Evolutionary conservation across 1,140 invertebrate genomes (phyloP), one percentile per base, ranked within the genome.

Genomic region (Anagrus nilaparvatae): DNA sequence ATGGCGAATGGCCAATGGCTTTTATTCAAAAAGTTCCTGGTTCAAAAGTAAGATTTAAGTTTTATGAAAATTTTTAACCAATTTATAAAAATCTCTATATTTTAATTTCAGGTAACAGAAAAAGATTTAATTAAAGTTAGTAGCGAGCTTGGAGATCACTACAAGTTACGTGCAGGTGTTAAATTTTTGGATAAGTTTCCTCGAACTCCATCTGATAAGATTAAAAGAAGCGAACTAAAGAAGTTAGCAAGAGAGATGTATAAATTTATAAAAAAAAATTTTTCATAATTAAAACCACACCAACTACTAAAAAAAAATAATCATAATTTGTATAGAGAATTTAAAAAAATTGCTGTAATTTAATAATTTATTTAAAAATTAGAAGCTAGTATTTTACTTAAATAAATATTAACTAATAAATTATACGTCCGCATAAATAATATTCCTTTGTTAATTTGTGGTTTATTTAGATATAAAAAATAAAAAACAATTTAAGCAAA

Each of bases 1-100:
- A 58, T 46, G 74, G 76, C 8, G 76, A 84, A 45, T 57, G 76
- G 4, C 74, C 78, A 0, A 63, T 69, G 20, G 81, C 78, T 1
- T 75, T 74, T 30, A 64, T 83, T 3, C 28, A 47, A 5, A 54
- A 56, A 34, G 5, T 16, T 19, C 5, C 29, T 52, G n/a, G n/a
- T 14, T 5, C 29, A 5, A 5, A 30, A 5, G 29, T 30, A 30
- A 7, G 14, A 14, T n/a, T 30, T 14, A n/a, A n/a, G 10, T 30
- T 5, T 7, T 7, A 10, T 14, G 29, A 5, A 7, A 14, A n/a
- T 30, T 30, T 30, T 30, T 30, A n/a, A n/a, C 14, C 6, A 5
- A 25, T 7, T 30, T 5, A 14, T n/a, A 30, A 30, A 7, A 10
- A n/a, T 7, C 6, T 16, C 4, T 9, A 18, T 18, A 18, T 34